These are phyloP conservation scores for Pheucticus melanocephalus DNA, from an alignment of 2,113 vertebrate species.

Conservation along the genomic window DNA sequence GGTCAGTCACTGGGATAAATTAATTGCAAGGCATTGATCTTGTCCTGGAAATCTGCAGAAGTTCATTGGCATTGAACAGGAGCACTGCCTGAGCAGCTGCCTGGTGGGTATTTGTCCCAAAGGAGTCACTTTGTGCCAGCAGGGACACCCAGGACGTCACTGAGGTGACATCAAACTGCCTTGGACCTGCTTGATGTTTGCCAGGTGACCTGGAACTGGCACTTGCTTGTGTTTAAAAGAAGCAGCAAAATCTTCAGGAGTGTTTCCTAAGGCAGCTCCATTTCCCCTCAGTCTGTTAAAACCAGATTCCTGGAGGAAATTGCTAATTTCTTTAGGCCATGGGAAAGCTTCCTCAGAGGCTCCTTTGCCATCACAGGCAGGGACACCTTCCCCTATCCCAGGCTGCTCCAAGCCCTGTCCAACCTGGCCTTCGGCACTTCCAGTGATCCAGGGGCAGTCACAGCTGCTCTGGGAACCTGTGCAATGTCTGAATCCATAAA, in stretches of 20 bases:
- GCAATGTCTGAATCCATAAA: neutral
- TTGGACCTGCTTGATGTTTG: neutral
- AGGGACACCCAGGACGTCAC: neutral
- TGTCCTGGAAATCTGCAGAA: neutral
- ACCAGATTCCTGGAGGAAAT: neutral
- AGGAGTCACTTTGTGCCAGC: neutral
- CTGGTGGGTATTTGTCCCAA: neutral
- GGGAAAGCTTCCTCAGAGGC: neutral
- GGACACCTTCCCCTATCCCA: neutral
- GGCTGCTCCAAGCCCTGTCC: neutral
- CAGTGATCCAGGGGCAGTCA: neutral
- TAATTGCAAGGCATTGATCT: neutral
- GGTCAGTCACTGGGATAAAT: neutral
- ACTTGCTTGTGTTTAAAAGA: neutral
- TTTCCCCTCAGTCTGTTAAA: neutral
- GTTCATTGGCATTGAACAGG: neutral
- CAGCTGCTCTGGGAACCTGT: neutral
- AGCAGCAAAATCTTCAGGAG: neutral
- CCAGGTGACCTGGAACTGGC: neutral
- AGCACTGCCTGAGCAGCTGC: neutral
- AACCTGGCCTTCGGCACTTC: neutral
- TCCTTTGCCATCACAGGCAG: neutral
- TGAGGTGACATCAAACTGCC: fast-evolving
- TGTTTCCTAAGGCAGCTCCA: neutral
- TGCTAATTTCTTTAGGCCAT: neutral